Evolutionary conservation across 2,888 invertebrate species (phyloP), one percentile per base, ranked within the genome.

Genomic region (Thyatira batis): DNA sequence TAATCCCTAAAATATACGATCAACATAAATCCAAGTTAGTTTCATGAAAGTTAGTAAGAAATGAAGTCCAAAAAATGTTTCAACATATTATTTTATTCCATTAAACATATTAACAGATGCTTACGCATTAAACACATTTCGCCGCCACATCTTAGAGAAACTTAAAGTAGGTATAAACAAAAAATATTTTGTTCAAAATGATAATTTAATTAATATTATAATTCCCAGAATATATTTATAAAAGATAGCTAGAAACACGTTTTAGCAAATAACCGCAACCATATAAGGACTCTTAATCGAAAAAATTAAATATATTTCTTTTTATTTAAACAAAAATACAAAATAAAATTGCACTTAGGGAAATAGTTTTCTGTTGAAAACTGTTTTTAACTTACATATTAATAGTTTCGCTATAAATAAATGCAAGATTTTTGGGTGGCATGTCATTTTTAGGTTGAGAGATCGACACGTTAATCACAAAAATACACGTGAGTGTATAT

Each of bases 391-490:
- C 82, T 84, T 84, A 86, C 52, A 52, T 65, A 73, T 66, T 81
- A 81, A 77, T 80, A 84, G 76, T 77, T 82, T 71, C 69, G 73
- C 69, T 80, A 77, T 54, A 57, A 73, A 77, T 89, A 89, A 90
- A 90, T 89, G 88, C 87, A 89, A 85, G 80, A 84, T 89, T 85
- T 89, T 89, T 90, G 89, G 89, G 87, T 84, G 85, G 83, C 79
- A 80, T 82, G 73, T 77, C 69, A 78, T 69, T 73, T 63, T 64
- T 68, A 60, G 70, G 64, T 63, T 62, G 63, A 62, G 74, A 75
- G 72, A 74, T 59, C 67, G 61, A 62, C 55, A 54, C 46, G 33
- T 28, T 49, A 44, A 8, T 8, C 6, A 20, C 20, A 20, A 13
- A 20, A 20, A 20, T 20, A 23, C 23, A 23, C 23, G 6, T 23